Evolutionary conservation across 2,797 vertebrate species (phyloP), one percentile per base, ranked within the genome.

Genomic region (Pseudotriccus pelzelni): DNA sequence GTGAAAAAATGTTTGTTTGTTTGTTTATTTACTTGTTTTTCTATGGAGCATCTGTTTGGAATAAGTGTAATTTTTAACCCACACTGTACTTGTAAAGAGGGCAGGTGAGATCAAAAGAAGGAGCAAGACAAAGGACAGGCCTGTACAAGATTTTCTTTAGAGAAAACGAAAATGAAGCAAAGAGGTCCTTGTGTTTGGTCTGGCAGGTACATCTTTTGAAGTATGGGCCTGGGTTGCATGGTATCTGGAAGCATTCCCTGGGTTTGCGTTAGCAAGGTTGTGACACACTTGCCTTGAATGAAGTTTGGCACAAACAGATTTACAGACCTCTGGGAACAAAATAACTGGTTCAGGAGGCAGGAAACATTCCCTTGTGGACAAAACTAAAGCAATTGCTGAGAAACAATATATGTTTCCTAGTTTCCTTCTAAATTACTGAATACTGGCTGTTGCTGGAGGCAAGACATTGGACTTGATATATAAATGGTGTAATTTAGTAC

Each of bases 391-490:
- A 91, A 72, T 81, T 88, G 34, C 30, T 63, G 27, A 85, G n/a
- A 41, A 87, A 13, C 25, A 79, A 75, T 77, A 72, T 89, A 89
- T 62, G 14, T 83, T 95, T 84, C 49, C 52, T 67, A 60, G 43
- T 84, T 96, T 87, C 27, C 32, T 77, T 93, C 69, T 87, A 58
- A 84, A 68, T 91, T 87, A 72, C 79, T 87, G 53, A 78, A 85
- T 72, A 58, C 41, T 53, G 73, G 37, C 37, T 83, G 53, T 77
- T 91, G 89, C 93, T 91, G 22, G 49, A 89, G 79, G 91, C 73
- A 68, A 89, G 68, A 58, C 69, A 62, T 85, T 68, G 72, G 56
- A 58, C 64, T 77, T 84, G 72, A 89, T 4, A 6, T 70, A 77
- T 70, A 87, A 87, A 81, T 64, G 22, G 56, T 32, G 14, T 49